Conservation (phyloP, 2,888 invertebrate species). For the Baronia brevicornis region DNA sequence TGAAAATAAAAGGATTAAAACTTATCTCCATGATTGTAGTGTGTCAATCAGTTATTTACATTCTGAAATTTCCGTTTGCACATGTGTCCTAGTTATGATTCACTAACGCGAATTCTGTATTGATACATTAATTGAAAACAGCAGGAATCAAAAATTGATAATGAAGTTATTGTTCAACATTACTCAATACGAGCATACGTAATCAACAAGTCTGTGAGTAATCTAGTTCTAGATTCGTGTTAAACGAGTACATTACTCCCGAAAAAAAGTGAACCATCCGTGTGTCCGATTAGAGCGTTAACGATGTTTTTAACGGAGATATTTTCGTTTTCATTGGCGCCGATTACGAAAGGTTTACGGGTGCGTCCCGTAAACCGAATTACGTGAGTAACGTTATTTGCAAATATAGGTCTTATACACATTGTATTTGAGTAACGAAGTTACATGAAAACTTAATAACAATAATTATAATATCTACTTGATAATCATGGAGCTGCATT, state of each 20-base stretch:
- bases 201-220: no score
- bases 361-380: constrained; percentile 39
- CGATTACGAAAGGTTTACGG: constrained; percentile 36
- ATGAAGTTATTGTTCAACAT: neutral
- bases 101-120: neutral
- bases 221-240: constrained; percentile 9
- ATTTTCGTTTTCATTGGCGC: constrained; percentile 27
- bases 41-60: no score
- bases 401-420: no score
- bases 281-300: constrained; percentile 38
- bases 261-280: constrained; percentile 34
- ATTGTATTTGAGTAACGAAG: no score
- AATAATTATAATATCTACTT: no score
- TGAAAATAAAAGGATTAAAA: no score
- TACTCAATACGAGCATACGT: constrained; percentile 14
- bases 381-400: constrained; percentile 30
- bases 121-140: constrained; percentile 1
- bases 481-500: no score
- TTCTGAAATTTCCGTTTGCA: no score
- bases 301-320: constrained; percentile 40
- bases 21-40: no score
- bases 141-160: no score
- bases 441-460: no score
- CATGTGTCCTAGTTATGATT: constrained; percentile 2
- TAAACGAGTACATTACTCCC: constrained; percentile 23